Evolutionary conservation across 2,888 invertebrate species (phyloP), one percentile per base, ranked within the genome.

Genomic region (Nemapogon koenigi): DNA sequence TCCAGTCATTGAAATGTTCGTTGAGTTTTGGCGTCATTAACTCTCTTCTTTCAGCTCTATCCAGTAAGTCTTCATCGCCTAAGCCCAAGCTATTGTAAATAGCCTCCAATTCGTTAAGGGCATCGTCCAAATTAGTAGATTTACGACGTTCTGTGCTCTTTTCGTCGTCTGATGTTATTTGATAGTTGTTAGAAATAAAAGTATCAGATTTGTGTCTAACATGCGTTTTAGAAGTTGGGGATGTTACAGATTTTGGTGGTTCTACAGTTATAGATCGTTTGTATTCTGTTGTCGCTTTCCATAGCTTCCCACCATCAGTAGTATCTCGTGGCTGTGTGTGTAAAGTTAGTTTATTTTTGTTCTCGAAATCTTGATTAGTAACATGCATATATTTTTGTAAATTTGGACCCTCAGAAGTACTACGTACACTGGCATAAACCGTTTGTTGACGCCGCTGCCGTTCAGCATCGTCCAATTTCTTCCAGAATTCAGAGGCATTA

Each of bases 1-100:
- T 78, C 78, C 78, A 78, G 37, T 78, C 78, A 52, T 78, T 78
- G 45, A 65, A 71, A 49, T 66, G 61, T 45, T 76, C 70, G 51
- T 68, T 71, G 49, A 65, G 65, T 57, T 76, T 78, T 27, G 78
- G 75, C 33, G 78, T 84, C 71, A 80, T 85, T 51, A 83, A 66
- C 65, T 86, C 90, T 41, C 90, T 78, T 41, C 87, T 82, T 62
- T 91, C 90, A 8, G 91, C 91, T 53, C 90, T 81, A 55, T 91
- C 91, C 37, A 91, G 62, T 41, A 91, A 78, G 66, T 91, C 89
- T 59, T 91, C 90, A 55, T 93, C 93, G 0, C 88, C 89, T 36
- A 94, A 73, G n/a, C 88, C 87, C 40, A 95, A 80, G 51, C 91
- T 93, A 50, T 92, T 90, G 57, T 92, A 91, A 55, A 95, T 94